These are phyloP conservation scores for Eubucco bourcierii DNA, from an alignment of 2,113 vertebrate genomes.

Conservation along the genomic window DNA sequence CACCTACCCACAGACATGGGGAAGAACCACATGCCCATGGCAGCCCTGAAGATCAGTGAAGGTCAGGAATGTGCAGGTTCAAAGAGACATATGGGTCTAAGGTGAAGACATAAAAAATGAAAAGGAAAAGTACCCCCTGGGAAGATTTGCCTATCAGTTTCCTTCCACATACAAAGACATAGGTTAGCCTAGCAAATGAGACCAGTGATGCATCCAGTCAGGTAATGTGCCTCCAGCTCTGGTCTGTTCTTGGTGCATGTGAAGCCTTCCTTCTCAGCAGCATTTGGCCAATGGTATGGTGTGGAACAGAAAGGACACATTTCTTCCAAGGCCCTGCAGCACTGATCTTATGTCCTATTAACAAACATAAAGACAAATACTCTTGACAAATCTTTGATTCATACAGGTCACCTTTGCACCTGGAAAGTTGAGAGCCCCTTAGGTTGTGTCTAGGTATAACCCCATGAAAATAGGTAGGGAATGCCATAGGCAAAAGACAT, in stretches of 20 bases:
- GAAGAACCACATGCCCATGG: not conserved
- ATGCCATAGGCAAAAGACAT: not conserved
- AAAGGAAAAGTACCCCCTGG: not conserved
- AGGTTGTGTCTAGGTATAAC: not conserved
- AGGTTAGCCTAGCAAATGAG: not conserved
- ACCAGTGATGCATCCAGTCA: not conserved
- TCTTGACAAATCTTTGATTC: not conserved
- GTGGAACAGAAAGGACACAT: not conserved
- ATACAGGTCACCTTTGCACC: not conserved
- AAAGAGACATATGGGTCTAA: not conserved
- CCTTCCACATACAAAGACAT: not conserved
- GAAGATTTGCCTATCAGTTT: not conserved
- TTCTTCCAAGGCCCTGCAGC: not conserved
- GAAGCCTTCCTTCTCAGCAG: not conserved
- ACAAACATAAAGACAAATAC: not conserved
- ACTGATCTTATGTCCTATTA: not conserved
- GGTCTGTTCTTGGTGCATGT: not conserved
- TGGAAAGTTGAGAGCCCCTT: not conserved
- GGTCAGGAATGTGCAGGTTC: not conserved
- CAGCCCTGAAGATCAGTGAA: not conserved
- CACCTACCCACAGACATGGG: not conserved
- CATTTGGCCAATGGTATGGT: not conserved
- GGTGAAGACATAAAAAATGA: fast-evolving
- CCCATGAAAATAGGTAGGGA: not conserved
- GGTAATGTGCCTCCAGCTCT: not conserved